Percentiles rank a stretch among this genome's conserved stretches.
phyloP scores from a whole-genome alignment of 2,888 invertebrate genomes.

The Apotomis capreana region DNA sequence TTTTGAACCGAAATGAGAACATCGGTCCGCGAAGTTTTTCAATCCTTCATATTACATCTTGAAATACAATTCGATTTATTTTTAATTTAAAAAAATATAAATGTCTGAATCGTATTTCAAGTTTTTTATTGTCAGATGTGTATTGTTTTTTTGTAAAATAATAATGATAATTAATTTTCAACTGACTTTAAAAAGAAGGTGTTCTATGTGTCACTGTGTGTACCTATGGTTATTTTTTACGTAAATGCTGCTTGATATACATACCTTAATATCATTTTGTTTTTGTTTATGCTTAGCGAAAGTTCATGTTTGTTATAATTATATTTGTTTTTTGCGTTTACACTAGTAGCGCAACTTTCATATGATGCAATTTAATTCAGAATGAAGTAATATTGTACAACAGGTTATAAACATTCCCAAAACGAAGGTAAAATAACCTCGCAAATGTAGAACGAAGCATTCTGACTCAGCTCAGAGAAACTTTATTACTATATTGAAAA shows the following conservation, averaged over 20 bases:
- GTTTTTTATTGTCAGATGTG: neutral
- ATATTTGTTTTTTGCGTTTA: neutral
- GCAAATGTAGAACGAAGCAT: neutral
- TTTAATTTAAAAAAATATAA: too few species aligned
- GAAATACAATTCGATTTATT: conserved; percentile 3
- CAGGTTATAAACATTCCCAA: neutral
- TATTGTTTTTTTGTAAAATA: neutral
- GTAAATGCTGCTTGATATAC: too few species aligned
- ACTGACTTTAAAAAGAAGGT: too few species aligned
- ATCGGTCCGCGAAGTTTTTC: neutral
- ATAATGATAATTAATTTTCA: too few species aligned
- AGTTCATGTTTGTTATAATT: neutral
- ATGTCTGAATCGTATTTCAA: too few species aligned
- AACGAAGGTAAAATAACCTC: neutral
- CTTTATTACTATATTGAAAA: too few species aligned
- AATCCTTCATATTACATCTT: neutral
- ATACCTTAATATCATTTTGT: neutral
- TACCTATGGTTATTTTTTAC: too few species aligned
- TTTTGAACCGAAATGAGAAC: neutral
- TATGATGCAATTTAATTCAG: conserved; percentile 3
- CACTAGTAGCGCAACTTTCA: neutral
- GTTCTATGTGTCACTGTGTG: too few species aligned
- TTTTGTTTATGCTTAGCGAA: neutral
- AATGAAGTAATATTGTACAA: neutral
- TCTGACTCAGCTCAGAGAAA: neutral